Evolutionary conservation across 2,888 invertebrate species (phyloP).

Genomic region (Carabus problematicus): DNA sequence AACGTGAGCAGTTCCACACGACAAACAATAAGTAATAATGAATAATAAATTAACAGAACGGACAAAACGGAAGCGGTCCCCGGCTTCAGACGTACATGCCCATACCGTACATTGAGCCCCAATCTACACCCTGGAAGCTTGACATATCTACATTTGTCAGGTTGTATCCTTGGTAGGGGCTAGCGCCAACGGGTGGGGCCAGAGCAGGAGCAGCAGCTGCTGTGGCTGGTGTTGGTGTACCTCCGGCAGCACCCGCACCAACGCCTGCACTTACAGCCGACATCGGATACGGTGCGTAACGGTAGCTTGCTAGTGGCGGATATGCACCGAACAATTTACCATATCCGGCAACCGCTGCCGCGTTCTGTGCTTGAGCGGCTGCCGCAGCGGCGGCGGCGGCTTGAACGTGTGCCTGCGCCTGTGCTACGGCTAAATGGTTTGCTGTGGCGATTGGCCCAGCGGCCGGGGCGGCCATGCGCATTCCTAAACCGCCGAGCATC

Average conservation of each 20-base stretch:
- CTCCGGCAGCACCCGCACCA: slow-evolving; percentile 61
- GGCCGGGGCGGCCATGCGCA: slow-evolving; percentile 68
- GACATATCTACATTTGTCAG: slow-evolving; percentile 91
- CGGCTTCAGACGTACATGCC: slow-evolving; percentile 84
- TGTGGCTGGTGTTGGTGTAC: slow-evolving; percentile 59
- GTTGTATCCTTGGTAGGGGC: slow-evolving; percentile 79
- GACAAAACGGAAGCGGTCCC: slow-evolving; percentile 47
- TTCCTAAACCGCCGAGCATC: slow-evolving; percentile 75
- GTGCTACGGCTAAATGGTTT: slow-evolving; percentile 67
- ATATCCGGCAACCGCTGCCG: slow-evolving; percentile 69
- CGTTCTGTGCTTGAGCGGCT: slow-evolving; percentile 67
- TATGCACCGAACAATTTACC: slow-evolving; percentile 71
- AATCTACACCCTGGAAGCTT: slow-evolving; percentile 90
- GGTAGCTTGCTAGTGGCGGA: slow-evolving; percentile 65
- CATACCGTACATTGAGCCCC: slow-evolving; percentile 91
- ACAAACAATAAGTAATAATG: slow-evolving; percentile 36
- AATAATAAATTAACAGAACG: slow-evolving; percentile 45
- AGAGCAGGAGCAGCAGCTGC: slow-evolving; percentile 67
- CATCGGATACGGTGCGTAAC: slow-evolving; percentile 71
- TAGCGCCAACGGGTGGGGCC: slow-evolving; percentile 71
- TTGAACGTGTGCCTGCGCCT: slow-evolving; percentile 59
- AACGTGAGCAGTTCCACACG: slow-evolving; percentile 37
- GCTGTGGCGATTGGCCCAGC: slow-evolving; percentile 63
- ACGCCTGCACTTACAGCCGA: slow-evolving; percentile 57
- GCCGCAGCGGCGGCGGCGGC: slow-evolving; percentile 61